These are phyloP conservation scores for Liodrosophila aerea DNA, from an alignment of 2,888 invertebrate genomes.

Conservation along the genomic window DNA sequence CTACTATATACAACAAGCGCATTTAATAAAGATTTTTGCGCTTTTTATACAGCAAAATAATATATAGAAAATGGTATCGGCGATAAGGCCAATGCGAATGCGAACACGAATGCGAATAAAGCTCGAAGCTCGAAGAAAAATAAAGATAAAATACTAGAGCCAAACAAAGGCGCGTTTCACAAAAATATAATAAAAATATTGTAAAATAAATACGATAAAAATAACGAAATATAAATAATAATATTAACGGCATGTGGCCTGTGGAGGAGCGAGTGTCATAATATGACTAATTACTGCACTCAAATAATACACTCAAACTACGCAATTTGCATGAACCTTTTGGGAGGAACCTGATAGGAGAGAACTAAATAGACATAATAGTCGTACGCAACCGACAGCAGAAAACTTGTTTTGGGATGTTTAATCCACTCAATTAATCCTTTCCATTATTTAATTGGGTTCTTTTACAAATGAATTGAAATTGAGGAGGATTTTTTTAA, in stretches of 20 bases:
- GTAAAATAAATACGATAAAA: conserved; percentile 25
- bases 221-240: conserved; percentile 6
- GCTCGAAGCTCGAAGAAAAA: conserved; percentile 6
- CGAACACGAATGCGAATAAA: background rate
- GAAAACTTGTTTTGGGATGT: too few species aligned
- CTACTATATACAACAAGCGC: conserved; percentile 23
- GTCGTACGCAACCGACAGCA: too few species aligned
- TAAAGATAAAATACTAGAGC: conserved; percentile 24
- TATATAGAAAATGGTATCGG: conserved; percentile 23
- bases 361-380: too few species aligned
- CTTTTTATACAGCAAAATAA: conserved; percentile 28
- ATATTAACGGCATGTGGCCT: conserved; percentile 24
- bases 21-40: conserved; percentile 57
- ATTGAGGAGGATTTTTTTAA: too few species aligned
- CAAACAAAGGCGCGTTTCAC: conserved; percentile 51
- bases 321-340: conserved; percentile 3
- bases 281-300: conserved; percentile 53
- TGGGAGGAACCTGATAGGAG: too few species aligned
- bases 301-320: background rate
- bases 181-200: conserved; percentile 18
- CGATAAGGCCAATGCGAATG: conserved; percentile 36
- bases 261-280: conserved; percentile 13
- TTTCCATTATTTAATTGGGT: too few species aligned
- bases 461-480: too few species aligned
- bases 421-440: too few species aligned